Conservation (phyloP, 2,113 vertebrate genomes). For the Gila orcuttii region DNA sequence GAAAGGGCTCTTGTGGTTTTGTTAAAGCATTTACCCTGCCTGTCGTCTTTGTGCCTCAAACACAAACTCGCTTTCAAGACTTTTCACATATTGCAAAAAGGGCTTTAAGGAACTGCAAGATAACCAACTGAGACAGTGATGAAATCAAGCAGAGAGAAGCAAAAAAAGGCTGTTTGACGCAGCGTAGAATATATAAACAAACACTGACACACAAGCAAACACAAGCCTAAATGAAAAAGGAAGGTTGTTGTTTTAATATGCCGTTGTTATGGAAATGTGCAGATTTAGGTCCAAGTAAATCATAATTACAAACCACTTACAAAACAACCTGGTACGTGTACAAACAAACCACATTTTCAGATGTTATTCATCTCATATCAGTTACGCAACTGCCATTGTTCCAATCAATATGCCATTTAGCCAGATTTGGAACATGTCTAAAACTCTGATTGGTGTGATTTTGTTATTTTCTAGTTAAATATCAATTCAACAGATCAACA, state of each 20-base stretch:
- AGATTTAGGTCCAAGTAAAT: not conserved
- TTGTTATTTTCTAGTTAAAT: constrained; percentile 3
- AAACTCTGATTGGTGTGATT: not conserved
- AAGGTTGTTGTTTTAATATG: constrained; percentile 7
- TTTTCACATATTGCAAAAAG: constrained; percentile 50
- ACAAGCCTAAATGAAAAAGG: constrained; percentile 5
- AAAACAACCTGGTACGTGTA: not conserved
- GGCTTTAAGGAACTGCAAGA: constrained; percentile 41
- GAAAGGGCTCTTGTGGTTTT: constrained; percentile 54
- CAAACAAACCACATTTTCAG: not conserved
- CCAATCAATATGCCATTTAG: not conserved
- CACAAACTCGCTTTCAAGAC: constrained; percentile 52
- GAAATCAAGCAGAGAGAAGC: constrained; percentile 36
- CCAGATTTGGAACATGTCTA: not conserved
- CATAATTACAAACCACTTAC: not conserved
- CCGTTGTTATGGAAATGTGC: not conserved
- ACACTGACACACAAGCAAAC: constrained; percentile 16
- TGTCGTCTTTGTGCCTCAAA: constrained; percentile 51
- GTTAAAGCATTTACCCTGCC: constrained; percentile 56
- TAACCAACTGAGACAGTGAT: constrained; percentile 12
- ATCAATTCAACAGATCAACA: not conserved
- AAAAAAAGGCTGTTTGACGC: not conserved
- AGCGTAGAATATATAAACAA: not conserved
- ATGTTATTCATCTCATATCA: constrained; percentile 10
- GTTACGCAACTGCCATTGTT: not conserved